phyloP scores from a whole-genome alignment of 2,888 invertebrate species.

The Hedya salicella region DNA sequence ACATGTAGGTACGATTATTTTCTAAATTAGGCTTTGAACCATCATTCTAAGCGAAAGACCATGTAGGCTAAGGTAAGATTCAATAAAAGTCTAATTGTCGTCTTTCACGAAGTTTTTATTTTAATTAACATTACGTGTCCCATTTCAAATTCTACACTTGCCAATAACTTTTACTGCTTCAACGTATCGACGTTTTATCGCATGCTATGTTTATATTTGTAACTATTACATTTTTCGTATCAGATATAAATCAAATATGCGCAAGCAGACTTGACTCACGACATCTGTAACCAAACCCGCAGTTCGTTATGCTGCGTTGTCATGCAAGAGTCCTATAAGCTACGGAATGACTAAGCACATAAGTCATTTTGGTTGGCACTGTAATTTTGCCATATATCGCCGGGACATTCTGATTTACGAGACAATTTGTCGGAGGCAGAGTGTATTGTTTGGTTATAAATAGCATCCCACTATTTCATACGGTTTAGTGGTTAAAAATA shows the following conservation, averaged over 20 bases:
- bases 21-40: too few species aligned
- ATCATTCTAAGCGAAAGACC: too few species aligned
- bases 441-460: conserved; percentile 43
- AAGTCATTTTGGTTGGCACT: conserved; percentile 8
- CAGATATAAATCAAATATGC: conserved; percentile 26
- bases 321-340: neutral
- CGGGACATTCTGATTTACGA: conserved; percentile 43
- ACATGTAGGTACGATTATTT: too few species aligned
- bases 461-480: conserved; percentile 24
- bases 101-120: too few species aligned
- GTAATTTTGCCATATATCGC: conserved; percentile 39
- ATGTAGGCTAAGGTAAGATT: too few species aligned
- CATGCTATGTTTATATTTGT: too few species aligned
- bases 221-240: neutral
- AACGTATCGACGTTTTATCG: too few species aligned
- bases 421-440: conserved; percentile 43
- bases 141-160: too few species aligned
- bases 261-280: conserved; percentile 30
- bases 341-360: neutral
- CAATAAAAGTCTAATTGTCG: too few species aligned
- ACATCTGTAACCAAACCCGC: conserved; percentile 34
- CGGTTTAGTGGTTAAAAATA: conserved; percentile 17
- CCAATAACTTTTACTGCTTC: too few species aligned
- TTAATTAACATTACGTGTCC: too few species aligned
- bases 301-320: conserved; percentile 18